Evolutionary conservation across 2,888 invertebrate genomes (phyloP).

Genomic region (Cerceris ruficornis): DNA sequence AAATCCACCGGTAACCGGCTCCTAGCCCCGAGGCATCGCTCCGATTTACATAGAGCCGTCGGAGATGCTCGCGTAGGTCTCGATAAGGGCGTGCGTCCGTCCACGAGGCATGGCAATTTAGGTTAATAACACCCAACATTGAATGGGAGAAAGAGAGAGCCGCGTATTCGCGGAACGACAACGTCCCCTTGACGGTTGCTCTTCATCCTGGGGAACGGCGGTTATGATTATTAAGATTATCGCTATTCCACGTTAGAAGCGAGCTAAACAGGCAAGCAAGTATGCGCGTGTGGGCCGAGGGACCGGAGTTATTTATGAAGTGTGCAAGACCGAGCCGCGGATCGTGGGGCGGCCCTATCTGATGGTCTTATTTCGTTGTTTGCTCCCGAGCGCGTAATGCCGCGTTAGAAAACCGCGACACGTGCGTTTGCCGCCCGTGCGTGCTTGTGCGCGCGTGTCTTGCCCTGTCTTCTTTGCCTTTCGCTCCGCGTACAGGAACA

Average conservation of each 20-base stretch:
- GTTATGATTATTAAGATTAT: slow-evolving; percentile 60
- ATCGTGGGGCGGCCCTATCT: slow-evolving; percentile 61
- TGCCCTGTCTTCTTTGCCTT: slow-evolving; percentile 9
- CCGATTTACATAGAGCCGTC: slow-evolving; percentile 13
- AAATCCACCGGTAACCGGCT: slow-evolving; percentile 9
- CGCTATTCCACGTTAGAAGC: slow-evolving; percentile 38
- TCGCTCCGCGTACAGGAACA: slow-evolving; percentile 13
- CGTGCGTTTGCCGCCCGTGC: slow-evolving; percentile 65
- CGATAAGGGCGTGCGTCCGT: slow-evolving; percentile 62
- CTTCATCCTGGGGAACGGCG: slow-evolving; percentile 30
- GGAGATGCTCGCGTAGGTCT: slow-evolving; percentile 38
- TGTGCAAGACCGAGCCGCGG: slow-evolving; percentile 50
- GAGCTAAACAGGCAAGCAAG: background rate
- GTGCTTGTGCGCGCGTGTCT: slow-evolving; percentile 33
- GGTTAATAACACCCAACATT: slow-evolving; percentile 70
- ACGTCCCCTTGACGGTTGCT: slow-evolving; percentile 38
- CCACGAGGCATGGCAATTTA: slow-evolving; percentile 62
- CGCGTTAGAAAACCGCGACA: slow-evolving; percentile 71
- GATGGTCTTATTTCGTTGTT: slow-evolving; percentile 75
- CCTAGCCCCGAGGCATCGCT: slow-evolving; percentile 12
- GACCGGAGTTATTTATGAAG: slow-evolving; percentile 72
- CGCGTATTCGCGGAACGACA: slow-evolving; percentile 35
- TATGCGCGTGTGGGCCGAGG: slow-evolving; percentile 55
- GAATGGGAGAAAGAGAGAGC: background rate
- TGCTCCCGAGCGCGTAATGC: slow-evolving; percentile 65